Conservation (phyloP, 2,797 vertebrate genomes). For the Amblyopsis hoosieri region DNA sequence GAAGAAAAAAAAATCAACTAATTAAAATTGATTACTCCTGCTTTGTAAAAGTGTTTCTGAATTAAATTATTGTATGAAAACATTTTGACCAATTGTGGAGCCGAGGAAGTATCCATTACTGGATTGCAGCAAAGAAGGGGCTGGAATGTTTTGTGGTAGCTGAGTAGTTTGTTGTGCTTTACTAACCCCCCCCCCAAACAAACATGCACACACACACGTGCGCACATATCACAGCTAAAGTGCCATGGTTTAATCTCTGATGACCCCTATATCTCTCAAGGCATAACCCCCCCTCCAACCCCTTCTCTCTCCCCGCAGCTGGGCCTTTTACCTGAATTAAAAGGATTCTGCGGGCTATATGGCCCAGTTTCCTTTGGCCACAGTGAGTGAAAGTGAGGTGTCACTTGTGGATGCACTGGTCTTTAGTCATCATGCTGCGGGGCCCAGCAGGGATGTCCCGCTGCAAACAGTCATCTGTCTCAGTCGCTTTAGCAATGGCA, state of each 20-base stretch:
- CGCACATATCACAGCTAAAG: conserved; percentile 60
- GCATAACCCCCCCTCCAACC: conserved; percentile 39
- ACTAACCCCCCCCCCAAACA: conserved; percentile 52
- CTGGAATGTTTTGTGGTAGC: conserved; percentile 82
- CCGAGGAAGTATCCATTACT: conserved; percentile 89
- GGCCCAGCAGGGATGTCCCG: conserved; percentile 58
- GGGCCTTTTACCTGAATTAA: conserved; percentile 80
- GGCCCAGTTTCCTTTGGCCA: conserved; percentile 58
- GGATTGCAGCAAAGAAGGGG: conserved; percentile 80
- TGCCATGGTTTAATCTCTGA: conserved; percentile 77
- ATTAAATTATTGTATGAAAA: conserved; percentile 91
- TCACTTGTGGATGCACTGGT: conserved; percentile 51
- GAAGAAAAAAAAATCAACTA: conserved; percentile 83
- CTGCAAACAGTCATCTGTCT: conserved; percentile 73
- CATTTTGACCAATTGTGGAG: conserved; percentile 87
- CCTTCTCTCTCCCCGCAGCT: conserved; percentile 39
- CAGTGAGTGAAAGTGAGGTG: conserved; percentile 65
- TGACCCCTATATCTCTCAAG: conserved; percentile 74
- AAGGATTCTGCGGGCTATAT: conserved; percentile 63
- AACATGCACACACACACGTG: conserved; percentile 17
- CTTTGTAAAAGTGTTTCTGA: conserved; percentile 90
- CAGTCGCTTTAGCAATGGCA: conserved; percentile 60
- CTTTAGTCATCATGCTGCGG: conserved; percentile 56
- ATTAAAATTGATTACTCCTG: conserved; percentile 90
- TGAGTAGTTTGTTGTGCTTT: conserved; percentile 79